Conservation (phyloP, 2,113 vertebrate species). For the Eretmochelys imbricata region DNA sequence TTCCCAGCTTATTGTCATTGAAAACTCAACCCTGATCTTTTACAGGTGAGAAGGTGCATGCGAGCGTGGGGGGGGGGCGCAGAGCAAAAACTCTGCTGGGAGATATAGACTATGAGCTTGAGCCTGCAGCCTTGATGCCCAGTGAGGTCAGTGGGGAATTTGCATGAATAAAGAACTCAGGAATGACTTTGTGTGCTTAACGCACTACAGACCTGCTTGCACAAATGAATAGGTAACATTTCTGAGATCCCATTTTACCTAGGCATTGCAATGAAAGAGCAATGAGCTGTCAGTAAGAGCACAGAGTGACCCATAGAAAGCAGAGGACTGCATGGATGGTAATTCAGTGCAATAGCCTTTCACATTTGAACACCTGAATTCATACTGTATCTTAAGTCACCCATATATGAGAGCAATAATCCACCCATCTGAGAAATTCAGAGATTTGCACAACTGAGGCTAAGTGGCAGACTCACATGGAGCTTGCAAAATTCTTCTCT, state of each 20-base stretch:
- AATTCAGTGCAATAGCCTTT: accelerated
- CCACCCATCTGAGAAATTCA: not conserved
- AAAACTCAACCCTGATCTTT: not conserved
- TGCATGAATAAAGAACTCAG: not conserved
- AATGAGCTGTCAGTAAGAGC: not conserved
- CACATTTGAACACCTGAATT: accelerated
- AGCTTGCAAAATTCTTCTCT: not conserved
- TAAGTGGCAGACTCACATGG: not conserved
- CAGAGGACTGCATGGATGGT: not conserved
- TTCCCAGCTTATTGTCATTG: not conserved
- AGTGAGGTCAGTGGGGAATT: not conserved
- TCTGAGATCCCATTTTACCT: not conserved
- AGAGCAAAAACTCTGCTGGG: not conserved
- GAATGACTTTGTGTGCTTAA: not conserved
- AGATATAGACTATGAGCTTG: not conserved
- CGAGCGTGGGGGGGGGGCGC: not conserved
- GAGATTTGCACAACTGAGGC: not conserved
- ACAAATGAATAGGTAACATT: not conserved
- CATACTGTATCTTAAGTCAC: accelerated
- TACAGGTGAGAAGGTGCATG: not conserved
- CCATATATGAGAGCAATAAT: not conserved
- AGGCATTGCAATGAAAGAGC: not conserved
- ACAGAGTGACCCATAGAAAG: not conserved
- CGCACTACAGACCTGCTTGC: not conserved
- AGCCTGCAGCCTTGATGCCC: not conserved